phyloP scores from a whole-genome alignment of 2,797 vertebrate species.

The Melanotaenia boesemani region DNA sequence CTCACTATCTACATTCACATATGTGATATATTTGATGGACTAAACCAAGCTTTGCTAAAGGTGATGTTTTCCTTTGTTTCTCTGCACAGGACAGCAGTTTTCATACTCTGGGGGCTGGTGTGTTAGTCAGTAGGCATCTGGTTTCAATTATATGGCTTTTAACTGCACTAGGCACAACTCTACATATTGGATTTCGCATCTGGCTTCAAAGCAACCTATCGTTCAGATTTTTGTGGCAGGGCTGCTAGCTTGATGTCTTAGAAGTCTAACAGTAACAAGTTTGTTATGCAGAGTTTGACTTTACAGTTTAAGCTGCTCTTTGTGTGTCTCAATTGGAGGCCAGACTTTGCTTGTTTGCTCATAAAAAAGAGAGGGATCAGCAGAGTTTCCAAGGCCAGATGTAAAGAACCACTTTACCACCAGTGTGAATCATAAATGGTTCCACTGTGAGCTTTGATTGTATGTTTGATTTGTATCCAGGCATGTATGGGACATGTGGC shows the following conservation, averaged over 20 bases:
- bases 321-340: slow-evolving; percentile 59
- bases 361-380: slow-evolving; percentile 8
- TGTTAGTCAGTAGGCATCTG: slow-evolving; percentile 64
- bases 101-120: slow-evolving; percentile 36
- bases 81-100: slow-evolving; percentile 1
- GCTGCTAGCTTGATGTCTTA: slow-evolving; percentile 32
- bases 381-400: slow-evolving; percentile 60
- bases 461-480: slow-evolving; percentile 64
- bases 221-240: slow-evolving; percentile 50
- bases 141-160: slow-evolving; percentile 53
- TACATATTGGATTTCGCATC: slow-evolving; percentile 57
- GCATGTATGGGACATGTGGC: slow-evolving; percentile 68
- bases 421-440: slow-evolving; percentile 56
- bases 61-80: not conserved
- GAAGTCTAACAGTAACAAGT: slow-evolving; percentile 38
- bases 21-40: slow-evolving; percentile 8
- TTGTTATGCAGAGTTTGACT: slow-evolving; percentile 37
- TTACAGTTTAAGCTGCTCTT: slow-evolving; percentile 44
- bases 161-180: slow-evolving; percentile 32
- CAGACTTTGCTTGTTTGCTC: slow-evolving; percentile 46
- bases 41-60: not conserved
- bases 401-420: slow-evolving; percentile 67
- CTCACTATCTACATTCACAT: not conserved
- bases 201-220: slow-evolving; percentile 66
- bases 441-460: slow-evolving; percentile 70